Conservation (phyloP, 2,113 vertebrate species). For the Odobenus rosmarus region DNA sequence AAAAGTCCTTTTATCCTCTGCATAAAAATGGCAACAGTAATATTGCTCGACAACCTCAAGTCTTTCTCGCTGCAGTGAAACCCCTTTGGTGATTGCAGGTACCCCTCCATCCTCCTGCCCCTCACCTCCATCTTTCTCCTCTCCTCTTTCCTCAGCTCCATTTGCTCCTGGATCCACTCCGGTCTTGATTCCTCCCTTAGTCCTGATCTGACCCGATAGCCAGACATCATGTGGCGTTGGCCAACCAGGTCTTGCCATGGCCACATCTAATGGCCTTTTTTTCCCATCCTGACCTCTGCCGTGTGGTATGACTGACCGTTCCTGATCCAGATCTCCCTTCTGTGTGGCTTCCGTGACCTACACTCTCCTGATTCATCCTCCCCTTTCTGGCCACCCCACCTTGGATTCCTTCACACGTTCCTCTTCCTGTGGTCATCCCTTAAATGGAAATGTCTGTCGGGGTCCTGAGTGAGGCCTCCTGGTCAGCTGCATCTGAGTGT, state of each 20-base stretch:
- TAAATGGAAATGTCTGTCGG: background rate
- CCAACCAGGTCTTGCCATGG: background rate
- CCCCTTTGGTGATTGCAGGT: background rate
- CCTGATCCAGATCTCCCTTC: background rate
- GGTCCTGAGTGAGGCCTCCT: background rate
- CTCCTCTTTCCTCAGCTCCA: background rate
- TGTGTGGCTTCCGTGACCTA: background rate
- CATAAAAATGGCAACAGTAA: background rate
- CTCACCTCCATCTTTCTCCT: background rate
- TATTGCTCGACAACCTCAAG: background rate
- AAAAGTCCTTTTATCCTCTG: conserved; percentile 5
- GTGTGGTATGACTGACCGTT: fast-evolving
- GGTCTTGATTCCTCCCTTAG: background rate
- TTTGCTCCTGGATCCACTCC: background rate
- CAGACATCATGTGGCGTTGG: background rate
- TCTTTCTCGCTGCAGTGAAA: background rate
- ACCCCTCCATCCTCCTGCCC: background rate
- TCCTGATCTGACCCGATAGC: background rate
- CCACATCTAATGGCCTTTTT: background rate
- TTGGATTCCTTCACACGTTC: background rate
- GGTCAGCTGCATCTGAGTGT: background rate
- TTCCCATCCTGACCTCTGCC: background rate
- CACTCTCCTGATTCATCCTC: background rate
- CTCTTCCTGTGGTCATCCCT: background rate
- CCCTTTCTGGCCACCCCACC: background rate